Evolutionary conservation across 2,888 invertebrate genomes (phyloP).

Genomic region (Ernsta delagoae): DNA sequence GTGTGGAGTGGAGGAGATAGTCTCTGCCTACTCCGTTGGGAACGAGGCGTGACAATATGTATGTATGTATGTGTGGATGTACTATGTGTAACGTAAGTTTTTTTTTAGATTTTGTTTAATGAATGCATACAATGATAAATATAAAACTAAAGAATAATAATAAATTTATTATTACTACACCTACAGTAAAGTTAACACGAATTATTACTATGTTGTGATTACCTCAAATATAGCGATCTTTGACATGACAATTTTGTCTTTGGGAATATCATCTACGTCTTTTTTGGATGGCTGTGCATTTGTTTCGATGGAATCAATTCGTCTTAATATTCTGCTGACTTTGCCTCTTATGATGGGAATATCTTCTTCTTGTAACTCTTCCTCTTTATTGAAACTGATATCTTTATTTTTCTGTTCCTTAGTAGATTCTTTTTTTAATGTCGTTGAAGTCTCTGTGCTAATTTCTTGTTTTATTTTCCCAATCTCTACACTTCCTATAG

Average conservation of each 20-base stretch:
- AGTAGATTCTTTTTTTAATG: not conserved
- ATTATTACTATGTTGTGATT: conserved; percentile 27
- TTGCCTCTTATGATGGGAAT: conserved; percentile 59
- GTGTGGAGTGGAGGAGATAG: too few species aligned
- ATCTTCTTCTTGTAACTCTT: conserved; percentile 43
- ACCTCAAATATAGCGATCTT: conserved; percentile 78
- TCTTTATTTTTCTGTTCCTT: not conserved
- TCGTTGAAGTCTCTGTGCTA: not conserved
- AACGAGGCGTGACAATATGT: too few species aligned
- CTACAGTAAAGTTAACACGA: too few species aligned
- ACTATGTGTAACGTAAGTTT: too few species aligned
- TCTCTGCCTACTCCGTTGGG: too few species aligned
- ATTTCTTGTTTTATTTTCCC: not conserved
- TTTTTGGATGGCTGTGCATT: conserved; percentile 44
- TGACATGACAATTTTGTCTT: conserved; percentile 60
- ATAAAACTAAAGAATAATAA: too few species aligned
- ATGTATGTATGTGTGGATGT: too few species aligned
- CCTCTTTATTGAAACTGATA: not conserved
- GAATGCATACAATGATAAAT: too few species aligned
- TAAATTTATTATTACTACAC: too few species aligned
- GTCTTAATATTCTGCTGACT: conserved; percentile 57
- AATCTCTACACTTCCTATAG: not conserved
- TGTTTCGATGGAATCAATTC: conserved; percentile 47
- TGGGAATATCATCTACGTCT: conserved; percentile 52
- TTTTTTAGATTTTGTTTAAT: too few species aligned